Base-by-base conservation (phyloP, 2,888 invertebrate species). In the Seira musarum region DNA sequence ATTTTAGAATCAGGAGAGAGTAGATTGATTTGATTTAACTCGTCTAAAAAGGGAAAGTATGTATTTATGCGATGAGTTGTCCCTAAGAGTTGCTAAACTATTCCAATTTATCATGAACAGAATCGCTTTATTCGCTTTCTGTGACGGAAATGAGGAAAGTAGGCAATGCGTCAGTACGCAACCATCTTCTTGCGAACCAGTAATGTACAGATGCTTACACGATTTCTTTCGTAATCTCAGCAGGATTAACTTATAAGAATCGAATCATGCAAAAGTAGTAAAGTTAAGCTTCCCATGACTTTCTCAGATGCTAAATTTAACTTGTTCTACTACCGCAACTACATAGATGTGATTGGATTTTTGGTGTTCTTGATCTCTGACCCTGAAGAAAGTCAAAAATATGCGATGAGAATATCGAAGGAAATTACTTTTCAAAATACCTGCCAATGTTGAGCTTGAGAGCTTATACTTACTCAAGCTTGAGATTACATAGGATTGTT, bases 51-150 rank as follows among this genome's bases (percentile, higher is more conserved):
- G 53, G 17, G 53, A 53, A 53, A 53, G 53, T 53, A n/a, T n/a
- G n/a, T n/a, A 53, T 17, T 53, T 53, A 53, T 53, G 53, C 53
- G 53, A 13, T 53, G 53, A 53, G n/a, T 53, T 53, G 53, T 53
- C 53, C 17, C 17, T 8, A 53, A 53, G 13, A 53, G 53, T 53
- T 53, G 17, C 6, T 53, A 66, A 67, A 67, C 67, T 60, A 74
- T 74, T 74, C 74, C 15, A 66, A 74, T 74, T 57, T 74, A 74
- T 74, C 67, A 74, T 72, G 49, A 64, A 65, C 30, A n/a, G 22
- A 65, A 53, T 53, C 17, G 8, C 30, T 30, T 30, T 13, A 53
- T 17, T 53, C 53, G 53, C n/a, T 53, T 53, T 53, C 30, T 5
- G 3, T 30, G 30, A 53, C 53, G 53, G 13, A 53, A 53, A 53